A percentile compares a stretch with the other conserved stretches of the same genome.
Conservation (phyloP, 2,888 invertebrate species). For the Harpalus rufipes region DNA sequence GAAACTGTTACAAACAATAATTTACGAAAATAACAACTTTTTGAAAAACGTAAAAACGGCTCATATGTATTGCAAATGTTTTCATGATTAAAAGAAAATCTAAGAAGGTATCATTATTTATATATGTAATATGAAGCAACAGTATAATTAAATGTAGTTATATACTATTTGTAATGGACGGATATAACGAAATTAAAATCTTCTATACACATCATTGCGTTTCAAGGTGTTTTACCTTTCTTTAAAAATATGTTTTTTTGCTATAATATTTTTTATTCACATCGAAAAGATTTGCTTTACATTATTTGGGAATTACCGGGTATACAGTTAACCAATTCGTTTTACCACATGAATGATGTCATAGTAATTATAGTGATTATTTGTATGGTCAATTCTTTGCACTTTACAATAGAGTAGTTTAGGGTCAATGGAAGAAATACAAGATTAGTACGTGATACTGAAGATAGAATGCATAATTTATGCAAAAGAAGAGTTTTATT, state of each 20-base stretch:
- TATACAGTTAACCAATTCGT: slow-evolving; percentile 31
- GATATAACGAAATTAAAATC: slow-evolving; percentile 57
- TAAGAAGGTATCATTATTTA: slow-evolving; percentile 6
- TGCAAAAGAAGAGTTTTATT: slow-evolving; percentile 43
- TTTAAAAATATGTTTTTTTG: neutral
- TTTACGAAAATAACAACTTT: no score
- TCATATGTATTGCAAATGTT: neutral
- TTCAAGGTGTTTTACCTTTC: slow-evolving; percentile 38
- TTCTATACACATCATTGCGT: slow-evolving; percentile 8
- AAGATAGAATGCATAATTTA: slow-evolving; percentile 45
- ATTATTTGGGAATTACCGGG: slow-evolving; percentile 45
- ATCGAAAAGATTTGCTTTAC: neutral
- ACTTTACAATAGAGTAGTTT: slow-evolving; percentile 35
- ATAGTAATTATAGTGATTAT: neutral
- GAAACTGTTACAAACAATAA: no score
- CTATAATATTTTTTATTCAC: neutral
- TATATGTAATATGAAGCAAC: slow-evolving; percentile 20
- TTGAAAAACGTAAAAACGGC: neutral
- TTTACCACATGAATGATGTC: slow-evolving; percentile 27
- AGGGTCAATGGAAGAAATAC: slow-evolving; percentile 67
- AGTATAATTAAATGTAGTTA: slow-evolving; percentile 45
- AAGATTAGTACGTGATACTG: slow-evolving; percentile 43
- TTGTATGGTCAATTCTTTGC: slow-evolving; percentile 9
- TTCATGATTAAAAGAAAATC: slow-evolving; percentile 8
- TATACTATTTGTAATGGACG: slow-evolving; percentile 40